Percentiles rank a stretch among this genome's conserved stretches.
Conservation (phyloP, 2,888 invertebrate species). For the Unio pictorum region DNA sequence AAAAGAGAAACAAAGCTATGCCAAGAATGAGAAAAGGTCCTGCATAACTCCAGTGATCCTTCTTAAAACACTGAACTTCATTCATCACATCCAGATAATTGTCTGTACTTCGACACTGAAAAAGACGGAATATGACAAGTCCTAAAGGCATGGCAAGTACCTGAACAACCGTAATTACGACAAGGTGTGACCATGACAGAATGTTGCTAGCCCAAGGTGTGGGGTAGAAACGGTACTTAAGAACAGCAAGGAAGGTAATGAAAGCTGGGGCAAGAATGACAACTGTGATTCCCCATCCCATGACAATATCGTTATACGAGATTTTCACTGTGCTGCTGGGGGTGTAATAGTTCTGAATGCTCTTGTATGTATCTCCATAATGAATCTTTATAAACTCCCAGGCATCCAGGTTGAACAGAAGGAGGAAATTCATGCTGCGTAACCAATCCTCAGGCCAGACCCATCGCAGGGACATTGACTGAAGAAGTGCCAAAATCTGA, state of each 20-base stretch:
- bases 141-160: conserved; percentile 60
- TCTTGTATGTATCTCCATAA: conserved; percentile 44
- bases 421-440: conserved; percentile 45
- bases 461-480: conserved; percentile 66
- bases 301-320: conserved; percentile 46
- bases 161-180: conserved; percentile 50
- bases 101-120: conserved; percentile 52
- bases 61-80: conserved; percentile 45
- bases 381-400: conserved; percentile 64
- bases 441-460: conserved; percentile 59
- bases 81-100: conserved; percentile 57
- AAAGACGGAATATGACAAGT: conserved; percentile 47
- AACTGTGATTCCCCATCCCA: conserved; percentile 49
- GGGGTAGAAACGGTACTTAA: conserved; percentile 46
- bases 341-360: conserved; percentile 51
- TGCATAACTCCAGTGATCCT: conserved; percentile 57
- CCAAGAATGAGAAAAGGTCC: conserved; percentile 42
- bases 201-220: conserved; percentile 45
- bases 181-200: conserved; percentile 56
- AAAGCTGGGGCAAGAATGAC: conserved; percentile 32
- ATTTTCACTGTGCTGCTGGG: conserved; percentile 49
- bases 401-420: conserved; percentile 61
- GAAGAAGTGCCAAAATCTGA: conserved; percentile 62
- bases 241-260: conserved; percentile 35
- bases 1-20: conserved; percentile 48